Evolutionary conservation across 1,140 invertebrate genomes (phyloP), one percentile per base, ranked within the genome.

Genomic region (Schlechtendalia chinensis): DNA sequence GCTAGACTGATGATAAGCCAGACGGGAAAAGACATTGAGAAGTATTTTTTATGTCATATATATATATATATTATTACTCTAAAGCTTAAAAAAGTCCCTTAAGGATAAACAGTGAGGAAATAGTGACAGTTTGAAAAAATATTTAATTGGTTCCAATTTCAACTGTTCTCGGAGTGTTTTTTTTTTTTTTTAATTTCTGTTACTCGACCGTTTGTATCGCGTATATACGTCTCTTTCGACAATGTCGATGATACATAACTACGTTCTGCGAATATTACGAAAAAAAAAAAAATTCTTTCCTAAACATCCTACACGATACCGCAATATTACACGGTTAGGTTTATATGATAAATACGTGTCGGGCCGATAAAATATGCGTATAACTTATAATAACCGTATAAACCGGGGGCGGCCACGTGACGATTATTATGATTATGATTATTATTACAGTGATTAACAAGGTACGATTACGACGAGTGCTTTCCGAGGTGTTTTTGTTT

Each of bases 81-180:
- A n/a, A n/a, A n/a, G n/a, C n/a, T n/a, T n/a, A 39, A 39, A 39
- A 39, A 69, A 47, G 39, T 47, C 39, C 32, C 39, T 16, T 22
- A 69, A 47, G n/a, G 65, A 50, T 50, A 22, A 1, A 11, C 47
- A 12, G 14, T 4, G 12, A 50, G 5, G 39, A 24, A 47, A 69
- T 10, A 27, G 22, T 24, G 39, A 69, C 39, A 47, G 39, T 50
- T 19, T 6, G 16, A 50, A 69, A 12, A 50, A 69, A 69, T 69
- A 69, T 69, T 50, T 69, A 69, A 69, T 69, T 69, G 67, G n/a
- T 69, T 69, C 39, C 39, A 27, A 69, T 69, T 47, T 69, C 14
- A 24, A 69, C 39, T 22, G n/a, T 69, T 47, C 39, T 67, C 22
- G 11, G 45, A 29, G 10, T 39, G 39, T 65, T 67, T 67, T 65